phyloP scores from a whole-genome alignment of 2,113 vertebrate genomes.

The Clupea harengus region DNA sequence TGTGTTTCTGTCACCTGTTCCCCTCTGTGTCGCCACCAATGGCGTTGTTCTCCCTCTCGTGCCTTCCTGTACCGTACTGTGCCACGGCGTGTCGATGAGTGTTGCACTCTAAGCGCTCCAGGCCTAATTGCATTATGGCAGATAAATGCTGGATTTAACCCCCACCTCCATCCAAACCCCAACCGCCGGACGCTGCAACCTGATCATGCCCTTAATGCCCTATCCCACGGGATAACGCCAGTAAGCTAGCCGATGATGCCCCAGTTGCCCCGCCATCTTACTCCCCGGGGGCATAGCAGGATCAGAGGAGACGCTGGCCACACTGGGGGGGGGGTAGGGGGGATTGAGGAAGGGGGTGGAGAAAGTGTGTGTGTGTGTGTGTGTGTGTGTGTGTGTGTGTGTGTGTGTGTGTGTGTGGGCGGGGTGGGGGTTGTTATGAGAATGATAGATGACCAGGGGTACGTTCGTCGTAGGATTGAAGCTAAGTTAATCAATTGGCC shows the following conservation, averaged over 20 bases:
- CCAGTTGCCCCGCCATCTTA: not conserved
- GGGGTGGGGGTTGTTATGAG: not conserved
- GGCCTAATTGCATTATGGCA: slow-evolving; percentile 64
- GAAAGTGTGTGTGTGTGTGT: not conserved
- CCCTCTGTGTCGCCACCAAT: no score
- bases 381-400: not conserved
- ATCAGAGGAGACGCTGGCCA: not conserved
- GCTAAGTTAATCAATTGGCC: no score
- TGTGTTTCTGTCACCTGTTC: no score
- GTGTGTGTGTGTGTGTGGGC: not conserved
- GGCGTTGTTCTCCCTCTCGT: not conserved
- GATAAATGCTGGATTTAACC: slow-evolving; percentile 54
- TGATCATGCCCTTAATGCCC: not conserved
- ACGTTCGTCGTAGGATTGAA: no score
- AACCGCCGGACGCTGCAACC: not conserved
- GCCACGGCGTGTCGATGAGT: not conserved
- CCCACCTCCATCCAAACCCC: slow-evolving; percentile 19
- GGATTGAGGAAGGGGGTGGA: not conserved
- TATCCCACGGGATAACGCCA: not conserved
- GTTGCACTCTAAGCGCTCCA: slow-evolving; percentile 12
- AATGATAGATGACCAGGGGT: no score
- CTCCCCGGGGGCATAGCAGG: not conserved
- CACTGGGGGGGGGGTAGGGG: not conserved
- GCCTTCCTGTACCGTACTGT: not conserved
- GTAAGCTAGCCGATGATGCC: not conserved